phyloP scores from a whole-genome alignment of 35 echinoderm and acorn worm species.

The Stichopus chloronotus region DNA sequence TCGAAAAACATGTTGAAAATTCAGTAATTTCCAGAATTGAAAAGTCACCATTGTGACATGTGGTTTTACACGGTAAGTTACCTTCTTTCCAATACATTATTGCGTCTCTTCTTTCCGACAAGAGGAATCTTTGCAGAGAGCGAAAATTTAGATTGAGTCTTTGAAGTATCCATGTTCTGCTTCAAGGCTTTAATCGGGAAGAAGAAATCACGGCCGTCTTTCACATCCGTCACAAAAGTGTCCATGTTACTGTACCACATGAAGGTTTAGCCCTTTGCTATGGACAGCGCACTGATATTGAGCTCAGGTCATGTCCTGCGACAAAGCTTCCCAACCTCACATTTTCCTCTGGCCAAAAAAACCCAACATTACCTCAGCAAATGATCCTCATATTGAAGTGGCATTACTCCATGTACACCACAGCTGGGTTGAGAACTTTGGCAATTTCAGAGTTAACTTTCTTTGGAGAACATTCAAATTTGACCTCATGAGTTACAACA shows the following conservation, averaged over 20 bases:
- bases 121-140: constrained; percentile 18
- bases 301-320: not conserved
- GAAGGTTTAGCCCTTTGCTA: not conserved
- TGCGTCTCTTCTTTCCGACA: constrained; percentile 28
- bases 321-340: not conserved
- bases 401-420: too few relatives aligned
- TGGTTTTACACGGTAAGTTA: not conserved
- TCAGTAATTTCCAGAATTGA: too few relatives aligned
- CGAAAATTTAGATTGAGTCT: not conserved
- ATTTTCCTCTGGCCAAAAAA: not conserved
- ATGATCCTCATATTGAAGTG: too few relatives aligned
- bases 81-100: not conserved
- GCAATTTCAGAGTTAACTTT: too few relatives aligned
- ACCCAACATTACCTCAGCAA: too few relatives aligned
- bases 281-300: too few relatives aligned
- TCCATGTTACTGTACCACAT: not conserved
- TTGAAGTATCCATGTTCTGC: not conserved
- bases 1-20: too few relatives aligned
- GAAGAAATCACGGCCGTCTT: constrained; percentile 24
- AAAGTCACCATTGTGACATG: too few relatives aligned
- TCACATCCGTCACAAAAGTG: constrained; percentile 41
- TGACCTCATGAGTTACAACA: too few relatives aligned
- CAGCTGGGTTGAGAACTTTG: too few relatives aligned
- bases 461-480: too few relatives aligned
- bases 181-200: not conserved